Evolutionary conservation across 2,113 vertebrate species (phyloP).

Genomic region (Dolichallabes microphthalmus): DNA sequence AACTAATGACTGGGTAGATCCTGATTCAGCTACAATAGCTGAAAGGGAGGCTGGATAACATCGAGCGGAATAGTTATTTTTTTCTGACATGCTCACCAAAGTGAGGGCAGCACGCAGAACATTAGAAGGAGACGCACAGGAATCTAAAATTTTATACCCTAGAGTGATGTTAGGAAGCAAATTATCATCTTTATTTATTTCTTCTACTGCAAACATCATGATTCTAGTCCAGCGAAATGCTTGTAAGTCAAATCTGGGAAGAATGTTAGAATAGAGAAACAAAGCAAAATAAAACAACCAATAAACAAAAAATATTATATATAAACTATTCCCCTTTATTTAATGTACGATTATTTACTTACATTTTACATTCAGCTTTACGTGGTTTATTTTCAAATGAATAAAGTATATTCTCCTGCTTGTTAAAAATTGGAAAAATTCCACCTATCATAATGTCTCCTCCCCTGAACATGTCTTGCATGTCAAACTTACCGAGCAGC

Average conservation of each 20-base stretch:
- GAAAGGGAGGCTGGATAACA: constrained; percentile 64
- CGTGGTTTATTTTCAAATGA: constrained; percentile 59
- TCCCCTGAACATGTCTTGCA: constrained; percentile 62
- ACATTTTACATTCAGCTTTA: constrained; percentile 63
- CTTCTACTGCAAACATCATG: constrained; percentile 75
- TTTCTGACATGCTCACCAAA: constrained; percentile 56
- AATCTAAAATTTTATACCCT: constrained; percentile 73
- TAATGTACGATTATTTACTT: constrained; percentile 42
- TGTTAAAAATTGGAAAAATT: constrained; percentile 74
- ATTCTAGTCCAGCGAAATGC: constrained; percentile 73
- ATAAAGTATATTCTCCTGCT: constrained; percentile 57
- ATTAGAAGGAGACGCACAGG: constrained; percentile 72
- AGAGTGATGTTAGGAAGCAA: constrained; percentile 72
- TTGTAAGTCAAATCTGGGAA: constrained; percentile 69
- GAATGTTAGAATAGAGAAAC: constrained; percentile 4
- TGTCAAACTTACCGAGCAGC: constrained; percentile 58
- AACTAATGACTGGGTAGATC: constrained; percentile 73
- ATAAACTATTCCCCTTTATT: not conserved
- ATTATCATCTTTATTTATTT: constrained; percentile 68
- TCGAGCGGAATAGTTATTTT: constrained; percentile 14
- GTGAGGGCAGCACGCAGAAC: constrained; percentile 67
- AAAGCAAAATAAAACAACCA: not conserved
- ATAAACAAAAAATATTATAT: not conserved
- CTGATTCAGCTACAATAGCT: constrained; percentile 71
- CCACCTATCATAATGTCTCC: constrained; percentile 76